Evolutionary conservation across 1,140 invertebrate genomes (phyloP), one percentile per base, ranked within the genome.

Genomic region (Anthonomus grandis): DNA sequence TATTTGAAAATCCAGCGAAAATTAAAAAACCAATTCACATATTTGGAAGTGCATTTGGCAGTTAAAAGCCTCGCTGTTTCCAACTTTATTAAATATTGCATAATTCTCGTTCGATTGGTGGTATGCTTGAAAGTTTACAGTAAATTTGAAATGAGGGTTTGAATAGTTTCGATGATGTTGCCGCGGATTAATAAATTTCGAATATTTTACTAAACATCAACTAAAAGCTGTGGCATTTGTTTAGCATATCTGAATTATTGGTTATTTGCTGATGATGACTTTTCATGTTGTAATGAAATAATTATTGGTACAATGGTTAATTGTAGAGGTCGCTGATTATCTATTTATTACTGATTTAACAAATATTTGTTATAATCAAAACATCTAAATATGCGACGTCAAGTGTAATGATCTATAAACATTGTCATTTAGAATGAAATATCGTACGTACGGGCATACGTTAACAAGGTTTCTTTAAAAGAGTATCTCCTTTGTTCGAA

Each of bases 381-480:
- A 66, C 65, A 66, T 66, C 62, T 67, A 65, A 62, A 69, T 66
- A 66, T 64, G 64, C 53, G 55, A 34, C 58, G 64, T 67, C 63
- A 59, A 51, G 27, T 60, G 53, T 64, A 69, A 67, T 68, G 66
- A 70, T 69, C 69, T 70, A 69, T 70, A 69, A 68, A 70, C 68
- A 68, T 66, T 65, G 67, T 66, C 67, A 69, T 69, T 69, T 67
- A 68, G 68, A 66, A 69, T 70, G 64, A 69, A 68, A 68, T 70
- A 70, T 64, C 55, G 63, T 63, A 48, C 62, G 48, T 64, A 66
- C 58, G 63, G 57, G 64, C 57, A 67, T 66, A 68, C 65, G 67
- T 70, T 70, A 69, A 70, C 69, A 69, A 70, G 69, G 54, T 66
- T 67, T 62, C 62, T 63, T 60, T 60, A 66, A 63, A 66, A 70